Conservation (phyloP, 2,888 invertebrate species). For the Asteroscopus sphinx region DNA sequence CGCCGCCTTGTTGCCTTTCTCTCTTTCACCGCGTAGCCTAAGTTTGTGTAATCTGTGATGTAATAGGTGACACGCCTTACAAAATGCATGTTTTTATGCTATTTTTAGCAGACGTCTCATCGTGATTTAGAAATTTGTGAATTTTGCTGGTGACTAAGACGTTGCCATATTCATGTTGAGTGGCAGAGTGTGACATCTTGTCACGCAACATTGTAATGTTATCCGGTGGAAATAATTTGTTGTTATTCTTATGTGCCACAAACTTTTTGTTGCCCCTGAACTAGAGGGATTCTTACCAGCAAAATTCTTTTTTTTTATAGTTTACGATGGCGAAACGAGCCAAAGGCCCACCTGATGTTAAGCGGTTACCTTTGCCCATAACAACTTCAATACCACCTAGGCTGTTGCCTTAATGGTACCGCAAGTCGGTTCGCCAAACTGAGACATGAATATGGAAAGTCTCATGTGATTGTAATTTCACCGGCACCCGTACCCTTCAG, state of each 20-base stretch:
- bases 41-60: slow-evolving; percentile 34
- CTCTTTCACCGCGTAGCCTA: slow-evolving; percentile 25
- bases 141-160: slow-evolving; percentile 19
- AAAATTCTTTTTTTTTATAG: no score
- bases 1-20: slow-evolving; percentile 48
- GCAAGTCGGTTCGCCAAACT: no score
- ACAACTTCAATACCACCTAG: no score
- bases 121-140: slow-evolving; percentile 28
- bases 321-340: no score
- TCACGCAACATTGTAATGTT: slow-evolving; percentile 3
- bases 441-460: no score
- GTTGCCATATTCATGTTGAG: background rate
- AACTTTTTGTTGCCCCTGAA: no score
- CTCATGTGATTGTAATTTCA: no score
- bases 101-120: slow-evolving; percentile 33
- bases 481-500: no score
- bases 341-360: no score
- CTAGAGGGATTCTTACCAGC: no score
- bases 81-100: slow-evolving; percentile 18
- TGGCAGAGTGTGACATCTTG: slow-evolving; percentile 6
- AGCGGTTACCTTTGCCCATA: no score
- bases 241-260: background rate
- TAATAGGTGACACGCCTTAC: slow-evolving; percentile 40
- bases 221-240: slow-evolving; percentile 1
- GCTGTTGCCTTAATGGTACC: no score